A percentile compares a stretch with the other conserved stretches of the same genome.
These are phyloP conservation scores for Drosophila takahashii DNA, from an alignment of 1,140 invertebrate genomes.

Conservation along the genomic window DNA sequence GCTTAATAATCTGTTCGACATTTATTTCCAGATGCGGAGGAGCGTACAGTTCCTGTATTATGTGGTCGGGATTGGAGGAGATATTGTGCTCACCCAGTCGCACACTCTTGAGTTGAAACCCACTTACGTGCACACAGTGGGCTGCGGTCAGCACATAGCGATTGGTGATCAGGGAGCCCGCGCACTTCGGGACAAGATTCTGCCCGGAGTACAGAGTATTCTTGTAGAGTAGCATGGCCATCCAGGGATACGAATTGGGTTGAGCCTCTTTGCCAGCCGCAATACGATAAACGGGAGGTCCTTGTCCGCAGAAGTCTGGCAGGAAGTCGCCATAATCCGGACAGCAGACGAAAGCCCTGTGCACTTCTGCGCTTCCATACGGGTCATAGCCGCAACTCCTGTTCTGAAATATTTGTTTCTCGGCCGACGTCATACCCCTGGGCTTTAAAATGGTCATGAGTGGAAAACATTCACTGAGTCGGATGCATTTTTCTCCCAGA, in stretches of 20 bases:
- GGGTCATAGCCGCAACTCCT: no score
- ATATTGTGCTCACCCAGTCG: constrained; percentile 76
- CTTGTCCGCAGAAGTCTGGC: not conserved
- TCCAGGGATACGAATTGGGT: not conserved
- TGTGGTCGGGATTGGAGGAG: constrained; percentile 62
- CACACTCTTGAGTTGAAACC: constrained; percentile 67
- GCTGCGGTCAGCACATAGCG: constrained; percentile 86
- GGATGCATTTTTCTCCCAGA: not conserved
- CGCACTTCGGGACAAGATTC: not conserved
- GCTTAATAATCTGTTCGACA: constrained; percentile 86
- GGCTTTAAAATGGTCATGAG: not conserved
- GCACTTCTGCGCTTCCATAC: not conserved
- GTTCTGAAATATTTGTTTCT: no score
- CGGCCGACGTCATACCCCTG: no score
- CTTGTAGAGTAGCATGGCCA: not conserved
- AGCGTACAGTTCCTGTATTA: not conserved
- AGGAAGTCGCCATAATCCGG: not conserved
- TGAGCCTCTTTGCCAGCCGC: not conserved
- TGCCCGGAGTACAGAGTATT: fast-evolving
- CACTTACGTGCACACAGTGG: constrained; percentile 84
- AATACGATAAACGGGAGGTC: not conserved
- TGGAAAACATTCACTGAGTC: not conserved
- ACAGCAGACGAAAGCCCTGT: not conserved
- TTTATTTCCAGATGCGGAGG: constrained; percentile 86
- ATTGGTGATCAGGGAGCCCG: constrained; percentile 73